A percentile compares a stretch with the other conserved stretches of the same genome.
phyloP scores from a whole-genome alignment of 2,113 vertebrate genomes.

The Ammodytes dubius region DNA sequence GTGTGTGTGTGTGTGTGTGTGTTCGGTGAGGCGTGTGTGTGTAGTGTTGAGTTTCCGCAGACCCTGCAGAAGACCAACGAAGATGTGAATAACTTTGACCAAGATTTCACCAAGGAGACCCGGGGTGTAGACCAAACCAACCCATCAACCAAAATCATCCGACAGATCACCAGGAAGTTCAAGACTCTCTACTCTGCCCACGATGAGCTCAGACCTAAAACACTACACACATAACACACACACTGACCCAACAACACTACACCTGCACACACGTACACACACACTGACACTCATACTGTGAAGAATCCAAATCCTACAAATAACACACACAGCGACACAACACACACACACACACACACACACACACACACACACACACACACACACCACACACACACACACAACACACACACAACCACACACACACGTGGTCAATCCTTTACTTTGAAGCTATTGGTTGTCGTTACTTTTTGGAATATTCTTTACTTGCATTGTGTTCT shows the following conservation, averaged over 20 bases:
- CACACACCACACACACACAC: neutral
- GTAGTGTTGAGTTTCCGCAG: too few relatives aligned
- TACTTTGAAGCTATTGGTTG: constrained; percentile 80
- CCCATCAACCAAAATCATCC: too few relatives aligned
- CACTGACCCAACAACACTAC: constrained; percentile 36
- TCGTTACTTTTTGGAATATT: constrained; percentile 77
- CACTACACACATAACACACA: constrained; percentile 49
- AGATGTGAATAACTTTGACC: constrained; percentile 99
- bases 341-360: constrained; percentile 9
- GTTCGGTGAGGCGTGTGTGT: constrained; percentile 20
- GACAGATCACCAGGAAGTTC: constrained; percentile 99
- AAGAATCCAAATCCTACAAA: constrained; percentile 58
- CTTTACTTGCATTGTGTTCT: constrained; percentile 78
- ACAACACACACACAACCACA: constrained; percentile 27
- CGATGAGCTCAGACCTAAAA: constrained; percentile 92
- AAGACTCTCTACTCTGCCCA: constrained; percentile 97
- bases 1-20: constrained; percentile 21
- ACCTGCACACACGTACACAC: constrained; percentile 43
- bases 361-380: constrained; percentile 13
- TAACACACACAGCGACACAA: constrained; percentile 19
- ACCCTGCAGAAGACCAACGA: constrained; percentile 96
- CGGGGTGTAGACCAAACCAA: too few relatives aligned
- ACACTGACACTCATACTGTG: constrained; percentile 39
- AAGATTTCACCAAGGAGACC: constrained; percentile 99
- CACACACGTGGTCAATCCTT: constrained; percentile 52